Base-by-base conservation (phyloP, 2,888 invertebrate genomes). In the Brenthis daphne region DNA sequence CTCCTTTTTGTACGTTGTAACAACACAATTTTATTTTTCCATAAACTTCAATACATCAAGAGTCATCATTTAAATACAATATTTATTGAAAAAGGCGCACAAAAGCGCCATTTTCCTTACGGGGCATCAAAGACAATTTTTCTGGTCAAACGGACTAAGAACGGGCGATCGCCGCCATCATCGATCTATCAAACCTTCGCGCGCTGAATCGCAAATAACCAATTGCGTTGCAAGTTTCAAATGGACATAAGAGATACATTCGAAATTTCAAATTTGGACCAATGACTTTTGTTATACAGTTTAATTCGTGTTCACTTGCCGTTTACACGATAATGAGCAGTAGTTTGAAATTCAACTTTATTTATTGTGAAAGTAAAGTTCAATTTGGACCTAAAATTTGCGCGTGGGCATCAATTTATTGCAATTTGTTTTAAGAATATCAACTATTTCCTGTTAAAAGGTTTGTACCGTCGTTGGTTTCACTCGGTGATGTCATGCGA, bases 371-470 rank as follows among this genome's bases (percentile, higher is more conserved):
- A 0, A 0, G 37, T 81, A 84, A 57, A 75, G 79, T 77, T 16
- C 33, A 57, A 33, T 78, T 80, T 84, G 14, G 47, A 29, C 61
- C 73, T 66, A 66, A 57, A 14, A 33, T 55, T 37, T n/a, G 20
- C 60, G 8, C 33, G 6, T 65, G 50, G 56, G 72, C 64, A 72
- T 81, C 77, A 77, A 81, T 87, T 88, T 86, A 86, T 84, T 82
- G 85, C 85, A 82, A 86, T 87, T 76, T 88, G 87, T 86, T 86
- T 85, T 82, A 80, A 86, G 86, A 87, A 88, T 88, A 89, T 88
- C 83, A 88, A 90, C 87, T 87, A 90, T 90, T 90, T 90, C 90
- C 90, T 90, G 90, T 86, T 85, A 86, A 85, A 80, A 82, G 79
- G 81, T 83, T 79, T 86, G 84, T 87, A 86, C 87, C 83, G 85